These are phyloP conservation scores for Lanius ludovicianus DNA, from an alignment of 2,113 vertebrate genomes.

Conservation along the genomic window DNA sequence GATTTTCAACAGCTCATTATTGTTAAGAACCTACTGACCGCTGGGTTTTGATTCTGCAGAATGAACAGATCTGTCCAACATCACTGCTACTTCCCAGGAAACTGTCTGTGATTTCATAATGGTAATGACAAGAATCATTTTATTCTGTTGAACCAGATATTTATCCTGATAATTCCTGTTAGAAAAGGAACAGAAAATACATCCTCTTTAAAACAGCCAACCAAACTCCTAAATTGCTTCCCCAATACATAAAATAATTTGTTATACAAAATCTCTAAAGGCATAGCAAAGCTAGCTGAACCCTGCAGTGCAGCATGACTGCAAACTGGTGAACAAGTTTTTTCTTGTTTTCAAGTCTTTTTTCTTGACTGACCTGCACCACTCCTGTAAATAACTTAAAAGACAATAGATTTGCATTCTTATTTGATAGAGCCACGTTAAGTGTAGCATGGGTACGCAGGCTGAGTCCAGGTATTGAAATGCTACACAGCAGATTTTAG, in stretches of 20 bases:
- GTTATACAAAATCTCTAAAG: neutral
- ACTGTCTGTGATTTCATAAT: neutral
- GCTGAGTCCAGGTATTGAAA: neutral
- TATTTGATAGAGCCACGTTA: neutral
- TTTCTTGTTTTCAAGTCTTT: neutral
- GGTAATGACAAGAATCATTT: neutral
- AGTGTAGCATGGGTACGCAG: neutral
- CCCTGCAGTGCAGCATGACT: neutral
- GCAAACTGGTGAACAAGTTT: neutral
- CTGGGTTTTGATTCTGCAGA: neutral
- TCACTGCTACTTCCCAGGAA: neutral
- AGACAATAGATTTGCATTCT: neutral
- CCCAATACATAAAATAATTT: neutral
- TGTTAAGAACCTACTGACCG: neutral
- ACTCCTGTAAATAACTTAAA: neutral
- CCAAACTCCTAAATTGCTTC: neutral
- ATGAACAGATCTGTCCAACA: neutral
- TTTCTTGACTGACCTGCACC: neutral
- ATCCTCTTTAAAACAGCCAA: neutral
- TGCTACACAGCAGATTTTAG: neutral
- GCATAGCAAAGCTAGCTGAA: neutral
- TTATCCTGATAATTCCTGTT: neutral
- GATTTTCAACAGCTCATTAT: neutral
- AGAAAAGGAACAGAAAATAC: neutral
- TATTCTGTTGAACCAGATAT: neutral